phyloP scores from a whole-genome alignment of 53 echinoderm and acorn worm genomes.

The Astropecten irregularis region DNA sequence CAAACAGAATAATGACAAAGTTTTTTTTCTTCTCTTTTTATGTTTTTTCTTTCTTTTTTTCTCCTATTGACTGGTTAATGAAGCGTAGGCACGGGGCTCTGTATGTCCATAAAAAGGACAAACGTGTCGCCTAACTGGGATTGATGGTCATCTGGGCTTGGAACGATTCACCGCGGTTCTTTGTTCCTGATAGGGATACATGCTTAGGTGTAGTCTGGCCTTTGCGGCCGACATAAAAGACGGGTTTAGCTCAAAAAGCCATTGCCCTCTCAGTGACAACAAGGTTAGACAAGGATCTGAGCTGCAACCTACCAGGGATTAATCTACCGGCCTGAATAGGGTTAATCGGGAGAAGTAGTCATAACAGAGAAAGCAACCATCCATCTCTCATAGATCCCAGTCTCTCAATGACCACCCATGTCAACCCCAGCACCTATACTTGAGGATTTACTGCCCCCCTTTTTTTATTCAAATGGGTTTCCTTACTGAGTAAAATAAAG shows the following conservation, averaged over 20 bases:
- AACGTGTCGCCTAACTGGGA: not conserved
- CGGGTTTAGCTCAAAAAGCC: slow-evolving; percentile 22
- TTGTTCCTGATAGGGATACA: slow-evolving; percentile 26
- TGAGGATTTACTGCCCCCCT: not conserved
- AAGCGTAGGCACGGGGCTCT: too few relatives aligned
- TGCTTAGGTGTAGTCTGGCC: not conserved
- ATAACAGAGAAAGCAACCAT: slow-evolving; percentile 16
- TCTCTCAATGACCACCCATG: slow-evolving; percentile 19
- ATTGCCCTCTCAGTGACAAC: slow-evolving; percentile 28
- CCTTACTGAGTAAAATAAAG: too few relatives aligned
- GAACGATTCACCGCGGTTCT: not conserved
- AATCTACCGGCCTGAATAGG: not conserved
- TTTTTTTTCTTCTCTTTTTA: too few relatives aligned
- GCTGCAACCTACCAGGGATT: slow-evolving; percentile 1
- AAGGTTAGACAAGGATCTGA: slow-evolving; percentile 25
- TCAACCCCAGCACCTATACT: not conserved
- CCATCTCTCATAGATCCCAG: not conserved
- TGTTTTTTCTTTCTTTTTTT: too few relatives aligned
- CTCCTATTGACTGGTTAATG: too few relatives aligned
- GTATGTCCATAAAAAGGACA: not conserved
- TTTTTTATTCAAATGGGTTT: not conserved
- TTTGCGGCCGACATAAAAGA: slow-evolving; percentile 6
- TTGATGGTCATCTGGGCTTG: not conserved
- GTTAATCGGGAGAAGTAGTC: slow-evolving; percentile 22
- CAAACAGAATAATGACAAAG: too few relatives aligned